Conservation (phyloP, 35 echinoderm and acorn worm species). For the Stichopus chloronotus region DNA sequence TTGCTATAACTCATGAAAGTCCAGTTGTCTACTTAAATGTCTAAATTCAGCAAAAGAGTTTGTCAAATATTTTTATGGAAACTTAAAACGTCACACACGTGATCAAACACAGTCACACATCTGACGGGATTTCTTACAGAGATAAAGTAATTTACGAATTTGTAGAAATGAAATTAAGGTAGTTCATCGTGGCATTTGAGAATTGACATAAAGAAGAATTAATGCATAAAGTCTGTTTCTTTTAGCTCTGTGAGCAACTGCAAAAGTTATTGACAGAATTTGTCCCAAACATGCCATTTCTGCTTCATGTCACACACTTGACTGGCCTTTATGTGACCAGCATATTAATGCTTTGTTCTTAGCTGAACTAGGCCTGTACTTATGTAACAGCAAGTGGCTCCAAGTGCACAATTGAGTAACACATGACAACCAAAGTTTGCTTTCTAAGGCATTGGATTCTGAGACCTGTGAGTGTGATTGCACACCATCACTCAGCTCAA, state of each 20-base stretch:
- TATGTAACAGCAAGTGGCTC: too few species aligned
- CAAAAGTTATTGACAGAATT: neutral
- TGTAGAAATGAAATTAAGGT: neutral
- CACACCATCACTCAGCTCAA: too few species aligned
- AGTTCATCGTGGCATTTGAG: neutral
- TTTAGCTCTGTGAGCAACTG: neutral
- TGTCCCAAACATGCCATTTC: neutral
- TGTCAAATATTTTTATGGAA: too few species aligned
- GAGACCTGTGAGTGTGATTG: too few species aligned
- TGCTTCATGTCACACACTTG: neutral
- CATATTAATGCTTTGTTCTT: neutral
- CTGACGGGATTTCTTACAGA: neutral
- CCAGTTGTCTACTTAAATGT: too few species aligned
- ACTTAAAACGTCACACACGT: too few species aligned
- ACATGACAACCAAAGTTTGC: too few species aligned
- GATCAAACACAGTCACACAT: constrained; percentile 20
- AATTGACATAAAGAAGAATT: neutral
- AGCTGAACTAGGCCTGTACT: too few species aligned
- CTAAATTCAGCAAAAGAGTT: too few species aligned
- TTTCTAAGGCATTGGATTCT: too few species aligned
- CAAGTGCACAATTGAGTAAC: too few species aligned
- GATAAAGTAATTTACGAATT: neutral
- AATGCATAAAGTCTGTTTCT: neutral
- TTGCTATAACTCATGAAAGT: too few species aligned
- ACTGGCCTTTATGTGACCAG: constrained; percentile 7